phyloP scores from a whole-genome alignment of 2,113 vertebrate species.

The Dinomys branickii region DNA sequence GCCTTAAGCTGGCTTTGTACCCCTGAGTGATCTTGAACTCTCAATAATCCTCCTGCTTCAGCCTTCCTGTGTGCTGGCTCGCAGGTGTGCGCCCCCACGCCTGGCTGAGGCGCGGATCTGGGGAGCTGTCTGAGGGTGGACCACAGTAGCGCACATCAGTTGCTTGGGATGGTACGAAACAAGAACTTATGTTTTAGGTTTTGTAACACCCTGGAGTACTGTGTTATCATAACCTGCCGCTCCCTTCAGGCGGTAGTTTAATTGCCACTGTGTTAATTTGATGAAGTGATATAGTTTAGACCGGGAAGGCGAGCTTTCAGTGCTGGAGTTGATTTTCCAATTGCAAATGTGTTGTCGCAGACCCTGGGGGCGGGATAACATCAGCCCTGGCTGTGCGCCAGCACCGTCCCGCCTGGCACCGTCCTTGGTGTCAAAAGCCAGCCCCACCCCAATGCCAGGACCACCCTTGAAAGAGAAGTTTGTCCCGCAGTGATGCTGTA shows the following conservation, averaged over 20 bases:
- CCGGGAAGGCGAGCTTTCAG: not conserved
- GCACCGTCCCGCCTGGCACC: not conserved
- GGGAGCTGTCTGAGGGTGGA: not conserved
- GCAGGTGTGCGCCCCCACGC: not conserved
- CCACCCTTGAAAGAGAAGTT: not conserved
- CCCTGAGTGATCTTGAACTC: too few relatives aligned
- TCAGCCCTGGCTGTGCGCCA: not conserved
- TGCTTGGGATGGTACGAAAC: conserved; percentile 4
- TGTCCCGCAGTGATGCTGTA: not conserved
- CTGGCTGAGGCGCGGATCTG: not conserved
- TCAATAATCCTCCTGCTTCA: not conserved
- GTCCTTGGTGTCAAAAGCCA: not conserved
- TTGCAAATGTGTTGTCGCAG: not conserved
- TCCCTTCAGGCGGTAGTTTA: not conserved
- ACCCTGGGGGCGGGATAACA: not conserved
- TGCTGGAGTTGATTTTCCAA: conserved; percentile 13
- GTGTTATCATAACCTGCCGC: not conserved
- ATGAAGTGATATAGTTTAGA: conserved; percentile 24
- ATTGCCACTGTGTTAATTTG: conserved; percentile 29
- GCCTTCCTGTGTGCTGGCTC: not conserved
- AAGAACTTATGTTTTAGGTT: not conserved
- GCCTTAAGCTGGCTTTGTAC: too few relatives aligned
- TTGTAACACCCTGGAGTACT: not conserved
- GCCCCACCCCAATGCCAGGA: not conserved
- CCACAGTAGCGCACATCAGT: not conserved